Conservation (phyloP, 2,797 vertebrate genomes). For the Acanthiza pusilla region DNA sequence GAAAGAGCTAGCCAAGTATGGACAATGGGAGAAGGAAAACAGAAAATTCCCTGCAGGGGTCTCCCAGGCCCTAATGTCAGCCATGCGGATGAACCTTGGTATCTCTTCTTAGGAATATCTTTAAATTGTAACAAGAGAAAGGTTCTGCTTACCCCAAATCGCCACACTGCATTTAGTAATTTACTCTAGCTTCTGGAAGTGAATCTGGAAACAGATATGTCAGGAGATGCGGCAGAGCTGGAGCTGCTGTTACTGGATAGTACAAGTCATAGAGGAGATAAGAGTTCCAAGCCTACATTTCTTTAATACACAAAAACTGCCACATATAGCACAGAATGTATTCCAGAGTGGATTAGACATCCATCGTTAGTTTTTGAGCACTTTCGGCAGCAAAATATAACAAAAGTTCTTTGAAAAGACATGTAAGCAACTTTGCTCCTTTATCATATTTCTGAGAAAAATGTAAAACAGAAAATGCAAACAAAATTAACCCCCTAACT, state of each 20-base stretch:
- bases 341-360: not conserved
- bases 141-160: not conserved
- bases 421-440: not conserved
- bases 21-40: not conserved
- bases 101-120: not conserved
- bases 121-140: not conserved
- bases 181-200: not conserved
- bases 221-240: not conserved
- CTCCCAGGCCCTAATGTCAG: not conserved
- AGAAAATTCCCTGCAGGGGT: not conserved
- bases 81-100: not conserved
- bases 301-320: not conserved
- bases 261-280: not conserved
- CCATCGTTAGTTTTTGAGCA: not conserved
- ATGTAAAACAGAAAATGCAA: not conserved
- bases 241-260: not conserved
- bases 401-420: not conserved
- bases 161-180: not conserved
- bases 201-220: not conserved
- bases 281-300: not conserved
- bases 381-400: not conserved
- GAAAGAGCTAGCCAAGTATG: not conserved
- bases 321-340: not conserved
- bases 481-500: not conserved
- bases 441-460: not conserved